phyloP scores from a whole-genome alignment of 2,113 vertebrate genomes.

The Brachyistius frenatus region DNA sequence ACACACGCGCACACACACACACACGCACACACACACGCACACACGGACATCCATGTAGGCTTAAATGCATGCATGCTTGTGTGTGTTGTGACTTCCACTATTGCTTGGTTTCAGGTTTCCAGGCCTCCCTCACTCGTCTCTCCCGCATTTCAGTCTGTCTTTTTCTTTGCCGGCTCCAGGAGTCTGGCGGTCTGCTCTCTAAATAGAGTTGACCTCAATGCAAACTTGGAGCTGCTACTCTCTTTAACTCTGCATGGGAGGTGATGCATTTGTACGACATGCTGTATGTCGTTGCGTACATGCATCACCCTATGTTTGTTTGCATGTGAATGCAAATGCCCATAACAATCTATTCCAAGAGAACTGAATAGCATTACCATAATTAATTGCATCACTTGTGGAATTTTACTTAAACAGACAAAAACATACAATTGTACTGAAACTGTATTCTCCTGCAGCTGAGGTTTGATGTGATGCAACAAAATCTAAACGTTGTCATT shows the following conservation, averaged over 20 bases:
- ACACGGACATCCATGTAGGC: conserved; percentile 28
- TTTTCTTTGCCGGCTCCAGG: conserved; percentile 70
- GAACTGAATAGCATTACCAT: neutral
- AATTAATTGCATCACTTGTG: conserved; percentile 13
- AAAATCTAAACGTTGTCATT: conserved; percentile 24
- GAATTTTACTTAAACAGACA: neutral
- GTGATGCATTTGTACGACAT: conserved; percentile 26
- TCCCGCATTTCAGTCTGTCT: conserved; percentile 64
- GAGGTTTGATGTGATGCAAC: conserved; percentile 49
- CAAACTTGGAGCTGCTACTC: conserved; percentile 71
- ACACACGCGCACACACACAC: conserved; percentile 20
- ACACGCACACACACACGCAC: conserved; percentile 8
- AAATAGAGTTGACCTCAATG: conserved; percentile 85
- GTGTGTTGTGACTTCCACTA: conserved; percentile 68
- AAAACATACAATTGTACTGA: conserved; percentile 9
- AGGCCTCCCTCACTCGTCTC: conserved; percentile 58
- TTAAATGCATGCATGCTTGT: conserved; percentile 59
- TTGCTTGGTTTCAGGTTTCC: conserved; percentile 73
- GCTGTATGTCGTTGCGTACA: neutral
- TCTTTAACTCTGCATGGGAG: conserved; percentile 61
- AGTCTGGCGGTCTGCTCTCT: conserved; percentile 82
- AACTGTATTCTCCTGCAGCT: conserved; percentile 7
- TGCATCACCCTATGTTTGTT: neutral
- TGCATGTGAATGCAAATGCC: neutral
- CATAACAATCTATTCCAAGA: neutral